Evolutionary conservation across 2,888 invertebrate genomes (phyloP).

Genomic region (Homarus gammarus): DNA sequence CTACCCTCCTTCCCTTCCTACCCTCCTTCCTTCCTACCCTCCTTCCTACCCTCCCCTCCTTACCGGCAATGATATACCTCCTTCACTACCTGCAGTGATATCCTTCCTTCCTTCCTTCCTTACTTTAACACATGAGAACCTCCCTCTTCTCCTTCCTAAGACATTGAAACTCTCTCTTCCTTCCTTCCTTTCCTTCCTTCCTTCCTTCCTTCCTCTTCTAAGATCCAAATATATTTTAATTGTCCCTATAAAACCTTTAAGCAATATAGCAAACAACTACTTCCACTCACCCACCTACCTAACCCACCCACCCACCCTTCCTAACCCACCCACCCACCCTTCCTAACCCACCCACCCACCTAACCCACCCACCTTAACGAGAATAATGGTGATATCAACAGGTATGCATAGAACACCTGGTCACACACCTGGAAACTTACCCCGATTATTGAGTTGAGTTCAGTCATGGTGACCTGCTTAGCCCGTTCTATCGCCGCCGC

Average conservation of each 20-base stretch:
- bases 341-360: neutral
- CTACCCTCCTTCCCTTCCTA: neutral
- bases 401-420: neutral
- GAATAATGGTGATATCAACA: neutral
- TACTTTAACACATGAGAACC: no score
- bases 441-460: conserved; percentile 97
- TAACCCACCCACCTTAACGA: neutral
- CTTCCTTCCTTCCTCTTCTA: no score
- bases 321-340: neutral
- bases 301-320: neutral
- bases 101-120: no score
- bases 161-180: no score
- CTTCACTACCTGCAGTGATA: no score
- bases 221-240: no score
- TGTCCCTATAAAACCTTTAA: no score
- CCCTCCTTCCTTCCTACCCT: neutral
- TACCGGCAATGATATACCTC: no score
- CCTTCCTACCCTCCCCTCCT: neutral
- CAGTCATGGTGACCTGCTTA: conserved; percentile 98
- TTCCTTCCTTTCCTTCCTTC: no score
- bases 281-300: neutral
- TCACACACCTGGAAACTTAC: conserved; percentile 88
- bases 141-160: no score
- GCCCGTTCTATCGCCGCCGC: conserved; percentile 98
- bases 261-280: neutral